These are phyloP conservation scores for Nycteola revayana DNA, from an alignment of 2,888 invertebrate species.

Conservation along the genomic window DNA sequence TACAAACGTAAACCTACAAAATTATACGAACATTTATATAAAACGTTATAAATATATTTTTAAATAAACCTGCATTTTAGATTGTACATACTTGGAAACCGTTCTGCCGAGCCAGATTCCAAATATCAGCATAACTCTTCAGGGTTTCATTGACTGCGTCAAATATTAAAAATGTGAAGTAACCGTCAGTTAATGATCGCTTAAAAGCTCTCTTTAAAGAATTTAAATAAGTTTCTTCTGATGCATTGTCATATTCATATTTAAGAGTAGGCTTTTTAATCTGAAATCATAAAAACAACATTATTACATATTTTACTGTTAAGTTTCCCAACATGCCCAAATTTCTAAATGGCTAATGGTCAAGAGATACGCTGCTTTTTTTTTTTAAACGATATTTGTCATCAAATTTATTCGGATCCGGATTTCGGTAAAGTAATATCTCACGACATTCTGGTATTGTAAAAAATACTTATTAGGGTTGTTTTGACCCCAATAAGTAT, in stretches of 20 bases:
- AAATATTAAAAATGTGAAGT: slow-evolving; percentile 95
- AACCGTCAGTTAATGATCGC: slow-evolving; percentile 94
- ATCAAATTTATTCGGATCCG: too few relatives aligned
- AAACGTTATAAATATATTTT: too few relatives aligned
- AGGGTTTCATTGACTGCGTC: slow-evolving; percentile 94
- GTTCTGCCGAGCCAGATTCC: slow-evolving; percentile 91
- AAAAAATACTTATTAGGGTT: too few relatives aligned
- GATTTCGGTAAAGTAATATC: too few relatives aligned
- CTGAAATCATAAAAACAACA: slow-evolving; percentile 60
- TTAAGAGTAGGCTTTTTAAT: slow-evolving; percentile 85
- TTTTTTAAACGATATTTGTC: too few relatives aligned
- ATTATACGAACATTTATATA: background rate
- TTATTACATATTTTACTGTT: background rate
- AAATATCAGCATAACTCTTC: slow-evolving; percentile 92
- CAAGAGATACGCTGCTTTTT: too few relatives aligned
- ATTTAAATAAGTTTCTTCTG: slow-evolving; percentile 91
- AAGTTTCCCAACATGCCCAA: too few relatives aligned
- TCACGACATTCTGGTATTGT: too few relatives aligned
- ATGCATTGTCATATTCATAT: slow-evolving; percentile 93
- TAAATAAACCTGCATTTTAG: too few relatives aligned
- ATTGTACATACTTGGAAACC: slow-evolving; percentile 90
- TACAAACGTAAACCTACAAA: slow-evolving; percentile 93
- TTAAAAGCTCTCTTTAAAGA: slow-evolving; percentile 94
- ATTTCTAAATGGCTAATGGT: too few relatives aligned
- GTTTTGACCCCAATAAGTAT: too few relatives aligned